Evolutionary conservation across 2,888 invertebrate genomes (phyloP), one percentile per base, ranked within the genome.

Genomic region (Eristalis arbustorum): DNA sequence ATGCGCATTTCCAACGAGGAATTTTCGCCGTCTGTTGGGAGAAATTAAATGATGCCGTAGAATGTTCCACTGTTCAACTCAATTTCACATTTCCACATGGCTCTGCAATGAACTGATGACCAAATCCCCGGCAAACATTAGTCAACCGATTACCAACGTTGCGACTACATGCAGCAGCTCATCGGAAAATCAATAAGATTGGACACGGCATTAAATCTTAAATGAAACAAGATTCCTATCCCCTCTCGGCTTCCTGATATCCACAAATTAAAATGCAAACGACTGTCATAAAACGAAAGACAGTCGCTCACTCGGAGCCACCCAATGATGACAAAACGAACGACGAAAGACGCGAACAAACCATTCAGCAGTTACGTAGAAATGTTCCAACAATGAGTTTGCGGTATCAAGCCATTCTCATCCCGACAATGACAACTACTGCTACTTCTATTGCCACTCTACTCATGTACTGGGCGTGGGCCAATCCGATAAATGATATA

Each of bases 391-490:
- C 80, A 80, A 73, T 68, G 67, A 72, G 56, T 76, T 85, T 66
- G 63, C 56, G 72, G 72, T 69, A 69, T 37, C 74, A 63, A 68
- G 57, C 64, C 78, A 61, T 67, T 82, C 25, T 11, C 37, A 62
- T 63, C 72, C 73, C 68, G 67, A 68, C 78, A 28, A 61, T 73
- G 76, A 85, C 81, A 73, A 62, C 76, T 68, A 73, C 68, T 73
- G 25, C 25, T 25, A 49, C 66, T 40, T 74, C 85, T 81, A 75
- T 72, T 80, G 34, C 69, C 28, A 63, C 56, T 49, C 59, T 28
- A 40, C 34, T 25, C 61, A 56, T 25, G 63, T 56, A 73, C 87
- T 87, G 87, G 87, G 87, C 87, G 87, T 87, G 87, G 87, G 87
- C 87, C 87, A 87, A 85, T 85, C 81, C 62, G 81, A 85, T 81